These are phyloP conservation scores for Magallana ariakensis DNA, from an alignment of 1,140 invertebrate genomes.

Conservation along the genomic window DNA sequence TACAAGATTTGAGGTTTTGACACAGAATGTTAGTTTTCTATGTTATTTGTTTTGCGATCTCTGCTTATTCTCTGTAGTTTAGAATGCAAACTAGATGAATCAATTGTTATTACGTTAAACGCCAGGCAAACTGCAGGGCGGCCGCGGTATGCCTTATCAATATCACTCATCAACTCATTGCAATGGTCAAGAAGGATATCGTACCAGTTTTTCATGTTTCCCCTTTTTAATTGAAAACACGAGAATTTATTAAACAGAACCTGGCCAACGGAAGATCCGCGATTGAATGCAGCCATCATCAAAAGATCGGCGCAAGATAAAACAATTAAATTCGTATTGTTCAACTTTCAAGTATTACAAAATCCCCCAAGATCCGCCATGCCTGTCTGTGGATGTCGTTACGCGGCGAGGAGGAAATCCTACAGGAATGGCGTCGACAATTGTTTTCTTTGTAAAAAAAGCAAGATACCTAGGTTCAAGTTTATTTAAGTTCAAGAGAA, in stretches of 20 bases:
- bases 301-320: slow-evolving; percentile 23
- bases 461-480: background rate
- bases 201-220: slow-evolving; percentile 24
- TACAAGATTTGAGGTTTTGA: too few species aligned
- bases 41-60: too few species aligned
- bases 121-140: background rate
- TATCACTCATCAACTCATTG: slow-evolving; percentile 24
- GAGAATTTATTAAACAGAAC: slow-evolving; percentile 32
- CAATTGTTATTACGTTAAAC: background rate
- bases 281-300: slow-evolving; percentile 15
- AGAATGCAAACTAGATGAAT: too few species aligned
- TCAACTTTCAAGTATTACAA: slow-evolving; percentile 37
- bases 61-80: too few species aligned
- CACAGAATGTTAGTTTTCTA: too few species aligned
- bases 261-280: slow-evolving; percentile 16
- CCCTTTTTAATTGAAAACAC: slow-evolving; percentile 25
- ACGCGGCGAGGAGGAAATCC: background rate
- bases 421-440: slow-evolving; percentile 14
- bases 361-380: slow-evolving; percentile 27
- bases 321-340: slow-evolving; percentile 39
- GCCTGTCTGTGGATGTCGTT: slow-evolving; percentile 18
- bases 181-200: slow-evolving; percentile 14
- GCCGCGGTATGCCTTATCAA: background rate
- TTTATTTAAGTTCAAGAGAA: slow-evolving; percentile 30
- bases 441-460: background rate